A percentile compares a stretch with the other conserved stretches of the same genome.
These are phyloP conservation scores for Eonycteris spelaea DNA, from an alignment of 2,113 vertebrate genomes.

Conservation along the genomic window DNA sequence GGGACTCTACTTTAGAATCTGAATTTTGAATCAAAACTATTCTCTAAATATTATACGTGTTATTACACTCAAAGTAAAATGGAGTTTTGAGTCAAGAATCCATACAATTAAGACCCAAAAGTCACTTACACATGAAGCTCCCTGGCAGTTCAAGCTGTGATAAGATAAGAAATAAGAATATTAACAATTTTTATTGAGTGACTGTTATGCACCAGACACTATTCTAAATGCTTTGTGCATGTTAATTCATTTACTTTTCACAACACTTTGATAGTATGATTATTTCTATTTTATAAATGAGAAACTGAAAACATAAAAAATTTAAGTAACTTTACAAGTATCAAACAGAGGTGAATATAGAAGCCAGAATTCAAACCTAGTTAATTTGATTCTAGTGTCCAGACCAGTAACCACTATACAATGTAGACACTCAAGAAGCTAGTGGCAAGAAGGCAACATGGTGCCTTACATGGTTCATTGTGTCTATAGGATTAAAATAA, in stretches of 20 bases:
- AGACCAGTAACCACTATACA: neutral
- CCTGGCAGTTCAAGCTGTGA: neutral
- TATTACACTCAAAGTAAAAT: conserved; percentile 17
- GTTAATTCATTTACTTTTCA: conserved; percentile 26
- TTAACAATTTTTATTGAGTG: neutral
- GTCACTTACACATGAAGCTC: neutral
- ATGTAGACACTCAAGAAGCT: neutral
- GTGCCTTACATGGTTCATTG: neutral
- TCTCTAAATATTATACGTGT: neutral
- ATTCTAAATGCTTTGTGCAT: neutral
- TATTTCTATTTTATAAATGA: conserved; percentile 1
- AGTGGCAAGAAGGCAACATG: neutral
- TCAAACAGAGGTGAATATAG: neutral
- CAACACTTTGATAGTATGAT: neutral
- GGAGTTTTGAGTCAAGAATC: neutral
- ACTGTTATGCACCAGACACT: neutral
- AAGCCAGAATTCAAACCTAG: neutral
- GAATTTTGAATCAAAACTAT: conserved; percentile 30
- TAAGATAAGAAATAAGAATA: conserved; percentile 33
- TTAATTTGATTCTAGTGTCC: neutral
- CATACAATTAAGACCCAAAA: neutral
- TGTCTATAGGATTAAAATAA: neutral
- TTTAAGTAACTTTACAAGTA: neutral
- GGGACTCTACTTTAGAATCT: neutral
- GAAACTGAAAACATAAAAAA: neutral